These are phyloP conservation scores for Ochropacha duplaris DNA, from an alignment of 2,888 invertebrate genomes.

Conservation along the genomic window DNA sequence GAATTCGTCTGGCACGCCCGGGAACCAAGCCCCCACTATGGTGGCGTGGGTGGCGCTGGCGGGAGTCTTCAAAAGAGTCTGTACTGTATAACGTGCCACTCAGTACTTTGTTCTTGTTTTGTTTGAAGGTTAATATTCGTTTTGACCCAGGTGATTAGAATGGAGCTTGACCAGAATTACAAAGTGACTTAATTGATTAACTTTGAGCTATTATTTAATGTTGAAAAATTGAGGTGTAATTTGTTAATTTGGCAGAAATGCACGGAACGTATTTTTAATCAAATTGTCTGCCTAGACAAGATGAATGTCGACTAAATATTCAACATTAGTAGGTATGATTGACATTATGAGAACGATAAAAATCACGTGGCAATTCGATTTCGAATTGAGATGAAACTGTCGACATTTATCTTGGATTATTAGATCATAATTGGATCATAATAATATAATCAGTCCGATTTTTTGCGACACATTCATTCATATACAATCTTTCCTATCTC, in stretches of 20 bases:
- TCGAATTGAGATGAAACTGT: no score
- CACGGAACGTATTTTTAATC: no score
- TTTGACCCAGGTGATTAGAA: slow-evolving; percentile 58
- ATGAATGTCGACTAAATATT: no score
- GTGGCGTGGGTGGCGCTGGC: slow-evolving; percentile 8
- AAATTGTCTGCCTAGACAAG: no score
- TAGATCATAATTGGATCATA: not conserved
- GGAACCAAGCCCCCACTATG: slow-evolving; percentile 40
- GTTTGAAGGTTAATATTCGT: slow-evolving; percentile 80
- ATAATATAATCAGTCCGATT: no score
- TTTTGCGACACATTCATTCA: not conserved
- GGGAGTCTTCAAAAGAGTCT: slow-evolving; percentile 57
- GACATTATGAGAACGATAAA: no score
- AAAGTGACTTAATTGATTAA: not conserved
- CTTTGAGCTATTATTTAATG: not conserved
- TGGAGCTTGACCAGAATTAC: slow-evolving; percentile 10
- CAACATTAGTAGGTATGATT: no score
- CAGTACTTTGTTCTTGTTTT: slow-evolving; percentile 79
- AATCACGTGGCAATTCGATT: no score
- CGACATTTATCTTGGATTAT: no score
- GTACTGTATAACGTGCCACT: slow-evolving; percentile 68
- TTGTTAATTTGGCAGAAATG: not conserved
- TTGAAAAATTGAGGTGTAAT: not conserved
- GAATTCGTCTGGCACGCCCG: slow-evolving; percentile 76
- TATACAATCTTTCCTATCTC: not conserved